Evolutionary conservation across 2,797 vertebrate species (phyloP).

Genomic region (Sarcophilus harrisii): DNA sequence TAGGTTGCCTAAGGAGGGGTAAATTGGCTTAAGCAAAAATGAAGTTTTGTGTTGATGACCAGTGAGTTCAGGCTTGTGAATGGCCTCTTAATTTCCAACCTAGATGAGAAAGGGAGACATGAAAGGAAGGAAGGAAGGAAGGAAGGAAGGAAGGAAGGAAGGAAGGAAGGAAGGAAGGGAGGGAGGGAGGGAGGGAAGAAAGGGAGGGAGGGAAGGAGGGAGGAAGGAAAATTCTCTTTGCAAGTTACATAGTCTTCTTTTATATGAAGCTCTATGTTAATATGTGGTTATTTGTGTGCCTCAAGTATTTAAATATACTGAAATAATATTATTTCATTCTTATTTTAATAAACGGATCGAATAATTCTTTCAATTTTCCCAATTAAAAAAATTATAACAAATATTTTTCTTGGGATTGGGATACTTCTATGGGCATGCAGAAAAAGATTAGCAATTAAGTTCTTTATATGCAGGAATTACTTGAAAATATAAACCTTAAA

Average conservation of each 20-base stretch:
- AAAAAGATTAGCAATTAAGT: slow-evolving; percentile 13
- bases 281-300: background rate
- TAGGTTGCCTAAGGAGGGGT: background rate
- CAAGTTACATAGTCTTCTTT: background rate
- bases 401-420: background rate
- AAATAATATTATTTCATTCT: background rate
- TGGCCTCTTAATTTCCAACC: background rate
- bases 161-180: no score
- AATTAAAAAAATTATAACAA: background rate
- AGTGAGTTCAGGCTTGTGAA: background rate
- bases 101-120: background rate
- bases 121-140: background rate
- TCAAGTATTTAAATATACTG: background rate
- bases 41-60: background rate
- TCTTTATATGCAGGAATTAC: slow-evolving; percentile 1
- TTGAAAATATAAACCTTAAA: background rate
- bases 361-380: background rate
- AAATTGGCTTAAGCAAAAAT: background rate
- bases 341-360: background rate
- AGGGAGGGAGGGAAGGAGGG: background rate
- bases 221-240: background rate
- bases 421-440: background rate
- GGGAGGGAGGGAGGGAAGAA: no score
- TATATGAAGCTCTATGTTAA: background rate
- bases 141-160: no score